Base-by-base conservation (phyloP, 2,113 vertebrate species). In the Amblyornis subalaris region DNA sequence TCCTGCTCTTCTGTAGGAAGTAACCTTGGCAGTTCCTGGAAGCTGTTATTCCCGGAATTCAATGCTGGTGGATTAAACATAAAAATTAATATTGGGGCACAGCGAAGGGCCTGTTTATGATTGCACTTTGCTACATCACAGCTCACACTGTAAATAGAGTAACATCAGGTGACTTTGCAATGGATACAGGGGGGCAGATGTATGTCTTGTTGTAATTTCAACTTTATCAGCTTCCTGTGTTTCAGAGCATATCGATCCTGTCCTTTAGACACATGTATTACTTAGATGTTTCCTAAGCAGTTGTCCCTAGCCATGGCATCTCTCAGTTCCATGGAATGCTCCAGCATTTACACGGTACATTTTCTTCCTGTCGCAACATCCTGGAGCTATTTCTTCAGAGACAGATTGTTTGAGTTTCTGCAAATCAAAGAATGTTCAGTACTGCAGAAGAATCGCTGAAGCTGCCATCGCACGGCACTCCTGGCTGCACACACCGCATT, bases 361-460 rank as follows among this genome's bases (percentile, higher is more conserved):
- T 94, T 94, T 88, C 92, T 96, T 93, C 92, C 92, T 94, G 93
- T 91, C 33, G 70, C 89, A 94, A 85, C 85, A 93, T 94, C 95
- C 95, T 67, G 88, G 60, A 90, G 92, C 92, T 95, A 17, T 94
- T 94, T 90, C 94, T 96, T 88, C 83, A 85, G 90, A 71, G 85
- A 33, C 94, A 94, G 92, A 96, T 77, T 94, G 93, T 91, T 94
- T 92, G 86, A 96, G 73, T 92, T 92, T 77, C 79, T 96, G 79
- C 80, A 88, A 94, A 93, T 84, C 88, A 62, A 77, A 86, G 92
- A 90, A 86, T 92, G 88, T 74, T 93, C 82, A 83, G 95, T 51
- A 15, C 90, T 55, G 69, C 90, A 86, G 90, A 50, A 90, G 83
- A 91, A 78, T 86, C 47, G 1, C 90, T 58, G 82, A 50, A 66